Percentiles rank a stretch among this genome's conserved stretches.
Conservation (phyloP, 2,797 vertebrate genomes). For the Parauchenoglanis ngamensis region DNA sequence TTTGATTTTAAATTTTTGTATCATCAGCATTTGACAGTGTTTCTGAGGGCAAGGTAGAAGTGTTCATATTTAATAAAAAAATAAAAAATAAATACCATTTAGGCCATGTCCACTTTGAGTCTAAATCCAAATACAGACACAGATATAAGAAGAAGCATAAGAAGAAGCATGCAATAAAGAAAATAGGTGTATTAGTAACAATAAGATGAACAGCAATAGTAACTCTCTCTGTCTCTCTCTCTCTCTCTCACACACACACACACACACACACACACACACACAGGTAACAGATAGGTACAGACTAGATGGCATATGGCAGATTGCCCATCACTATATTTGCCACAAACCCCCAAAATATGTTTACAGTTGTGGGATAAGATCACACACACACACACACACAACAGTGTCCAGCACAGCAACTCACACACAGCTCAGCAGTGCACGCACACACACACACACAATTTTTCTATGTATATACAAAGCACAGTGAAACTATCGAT, state of each 20-base stretch:
- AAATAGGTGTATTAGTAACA: not conserved
- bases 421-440: not conserved
- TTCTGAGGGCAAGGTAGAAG: no score
- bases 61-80: not conserved
- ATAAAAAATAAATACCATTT: not conserved
- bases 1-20: no score
- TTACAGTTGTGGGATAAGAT: constrained; percentile 44
- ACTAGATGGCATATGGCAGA: constrained; percentile 26
- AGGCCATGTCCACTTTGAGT: not conserved
- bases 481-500: not conserved
- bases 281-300: constrained; percentile 21
- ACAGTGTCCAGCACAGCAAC: constrained; percentile 13
- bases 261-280: constrained; percentile 26
- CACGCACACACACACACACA: constrained; percentile 9
- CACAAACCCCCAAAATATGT: constrained; percentile 51
- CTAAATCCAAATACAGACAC: not conserved
- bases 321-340: constrained; percentile 42
- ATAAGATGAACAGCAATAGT: not conserved
- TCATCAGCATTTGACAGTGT: no score
- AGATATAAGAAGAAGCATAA: not conserved
- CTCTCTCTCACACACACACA: constrained; percentile 2
- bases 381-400: constrained; percentile 36
- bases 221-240: not conserved
- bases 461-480: not conserved
- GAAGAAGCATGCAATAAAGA: not conserved